Evolutionary conservation across 2,797 vertebrate genomes (phyloP).

Genomic region (Falco novaeseelandiae): DNA sequence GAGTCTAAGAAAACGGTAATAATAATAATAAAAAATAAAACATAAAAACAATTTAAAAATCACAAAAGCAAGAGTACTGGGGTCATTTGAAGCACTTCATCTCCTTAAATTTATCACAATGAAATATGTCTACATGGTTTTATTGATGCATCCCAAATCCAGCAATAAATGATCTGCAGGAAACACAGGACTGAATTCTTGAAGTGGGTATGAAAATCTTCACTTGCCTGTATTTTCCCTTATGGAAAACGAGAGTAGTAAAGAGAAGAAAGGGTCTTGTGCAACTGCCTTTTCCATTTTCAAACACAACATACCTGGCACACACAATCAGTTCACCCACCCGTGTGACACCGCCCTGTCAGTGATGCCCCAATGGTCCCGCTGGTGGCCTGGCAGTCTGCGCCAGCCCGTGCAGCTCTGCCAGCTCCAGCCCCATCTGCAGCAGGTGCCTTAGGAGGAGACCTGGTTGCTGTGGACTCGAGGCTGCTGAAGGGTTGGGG

Average conservation of each 20-base stretch:
- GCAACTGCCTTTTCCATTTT: neutral
- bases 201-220: neutral
- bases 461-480: accelerated
- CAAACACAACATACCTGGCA: neutral
- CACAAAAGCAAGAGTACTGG: neutral
- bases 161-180: neutral
- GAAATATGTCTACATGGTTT: neutral
- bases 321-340: neutral
- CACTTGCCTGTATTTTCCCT: neutral
- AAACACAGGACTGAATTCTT: neutral
- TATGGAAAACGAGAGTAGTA: neutral
- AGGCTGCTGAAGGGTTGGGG: neutral
- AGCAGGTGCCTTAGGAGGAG: neutral
- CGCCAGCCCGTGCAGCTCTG: accelerated
- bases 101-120: neutral
- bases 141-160: neutral
- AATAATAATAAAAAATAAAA: neutral
- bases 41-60: too few species aligned
- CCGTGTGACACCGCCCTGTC: accelerated
- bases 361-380: neutral
- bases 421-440: neutral
- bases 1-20: neutral
- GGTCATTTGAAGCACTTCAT: neutral
- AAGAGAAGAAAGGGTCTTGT: neutral
- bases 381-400: too few species aligned